phyloP scores from a whole-genome alignment of 1,140 invertebrate genomes.

The Thereuonema tuberculata region DNA sequence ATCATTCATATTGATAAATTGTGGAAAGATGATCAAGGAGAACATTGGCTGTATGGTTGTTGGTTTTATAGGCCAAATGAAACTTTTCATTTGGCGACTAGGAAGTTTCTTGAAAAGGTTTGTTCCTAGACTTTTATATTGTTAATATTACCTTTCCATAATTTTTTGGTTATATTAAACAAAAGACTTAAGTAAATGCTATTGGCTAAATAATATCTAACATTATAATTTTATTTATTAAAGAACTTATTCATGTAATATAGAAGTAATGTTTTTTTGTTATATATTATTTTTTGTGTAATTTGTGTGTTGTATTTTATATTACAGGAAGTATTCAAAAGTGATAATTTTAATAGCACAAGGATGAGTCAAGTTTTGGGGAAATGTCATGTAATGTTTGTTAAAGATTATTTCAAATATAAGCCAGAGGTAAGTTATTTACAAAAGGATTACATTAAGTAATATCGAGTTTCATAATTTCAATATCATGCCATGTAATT shows the following conservation, averaged over 20 bases:
- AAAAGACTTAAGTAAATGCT: not conserved
- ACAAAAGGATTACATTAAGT: too few species aligned
- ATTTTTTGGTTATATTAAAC: too few species aligned
- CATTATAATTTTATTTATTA: not conserved
- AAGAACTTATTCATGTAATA: not conserved
- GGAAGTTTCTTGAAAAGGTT: slow-evolving; percentile 79
- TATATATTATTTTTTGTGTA: too few species aligned
- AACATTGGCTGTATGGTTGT: slow-evolving; percentile 79
- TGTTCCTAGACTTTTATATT: too few species aligned
- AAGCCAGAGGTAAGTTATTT: slow-evolving; percentile 53
- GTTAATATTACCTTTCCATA: too few species aligned
- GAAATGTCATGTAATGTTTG: slow-evolving; percentile 82
- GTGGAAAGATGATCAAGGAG: slow-evolving; percentile 65
- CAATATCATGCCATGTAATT: too few species aligned
- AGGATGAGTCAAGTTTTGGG: slow-evolving; percentile 78
- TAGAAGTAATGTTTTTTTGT: slow-evolving; percentile 3
- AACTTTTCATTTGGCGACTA: slow-evolving; percentile 86
- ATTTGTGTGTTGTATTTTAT: slow-evolving; percentile 15
- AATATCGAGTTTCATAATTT: slow-evolving; percentile 1
- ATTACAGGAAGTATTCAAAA: slow-evolving; percentile 83
- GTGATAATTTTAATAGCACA: slow-evolving; percentile 66
- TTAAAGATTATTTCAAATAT: slow-evolving; percentile 88
- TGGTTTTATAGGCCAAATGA: slow-evolving; percentile 77
- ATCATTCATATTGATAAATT: slow-evolving; percentile 78
- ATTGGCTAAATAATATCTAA: not conserved